Evolutionary conservation across 2,888 invertebrate species (phyloP).

Genomic region (Drosophila macrothrix): DNA sequence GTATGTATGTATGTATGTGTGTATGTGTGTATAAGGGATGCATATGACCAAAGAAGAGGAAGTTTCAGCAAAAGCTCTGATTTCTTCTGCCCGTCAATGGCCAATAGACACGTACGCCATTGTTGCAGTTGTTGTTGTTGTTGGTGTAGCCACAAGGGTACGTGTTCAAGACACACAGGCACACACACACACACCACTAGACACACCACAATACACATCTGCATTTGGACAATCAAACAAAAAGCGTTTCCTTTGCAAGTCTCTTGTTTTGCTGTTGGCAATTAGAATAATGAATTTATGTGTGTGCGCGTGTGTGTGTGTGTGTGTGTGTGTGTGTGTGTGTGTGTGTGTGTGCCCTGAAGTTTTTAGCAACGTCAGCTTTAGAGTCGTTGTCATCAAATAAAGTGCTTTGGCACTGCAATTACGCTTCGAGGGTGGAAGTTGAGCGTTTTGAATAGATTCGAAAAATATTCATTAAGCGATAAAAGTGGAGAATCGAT

Average conservation of each 20-base stretch:
- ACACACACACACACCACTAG: constrained; percentile 3
- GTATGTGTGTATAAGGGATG: not conserved
- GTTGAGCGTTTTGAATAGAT: not conserved
- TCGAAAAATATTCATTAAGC: not conserved
- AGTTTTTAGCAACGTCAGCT: constrained; percentile 44
- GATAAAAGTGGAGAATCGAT: not conserved
- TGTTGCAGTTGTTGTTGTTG: constrained; percentile 26
- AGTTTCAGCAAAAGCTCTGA: constrained; percentile 2
- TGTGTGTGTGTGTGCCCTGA: constrained; percentile 1
- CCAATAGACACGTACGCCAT: constrained; percentile 43
- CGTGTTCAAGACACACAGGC: constrained; percentile 22
- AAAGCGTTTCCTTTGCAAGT: not conserved
- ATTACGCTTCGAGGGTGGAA: constrained; percentile 1
- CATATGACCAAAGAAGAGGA: no score
- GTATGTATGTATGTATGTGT: not conserved
- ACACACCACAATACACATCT: constrained; percentile 5
- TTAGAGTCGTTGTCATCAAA: constrained; percentile 6
- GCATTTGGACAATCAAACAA: constrained; percentile 2
- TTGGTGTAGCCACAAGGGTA: constrained; percentile 29
- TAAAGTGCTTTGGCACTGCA: constrained; percentile 2
- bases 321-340: not conserved
- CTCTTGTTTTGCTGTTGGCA: constrained; percentile 9
- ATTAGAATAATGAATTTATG: constrained; percentile 29
- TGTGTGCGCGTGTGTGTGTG: not conserved
- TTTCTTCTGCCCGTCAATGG: constrained; percentile 19